phyloP scores from a whole-genome alignment of 2,113 vertebrate genomes.

The Leptobrachium leishanense region DNA sequence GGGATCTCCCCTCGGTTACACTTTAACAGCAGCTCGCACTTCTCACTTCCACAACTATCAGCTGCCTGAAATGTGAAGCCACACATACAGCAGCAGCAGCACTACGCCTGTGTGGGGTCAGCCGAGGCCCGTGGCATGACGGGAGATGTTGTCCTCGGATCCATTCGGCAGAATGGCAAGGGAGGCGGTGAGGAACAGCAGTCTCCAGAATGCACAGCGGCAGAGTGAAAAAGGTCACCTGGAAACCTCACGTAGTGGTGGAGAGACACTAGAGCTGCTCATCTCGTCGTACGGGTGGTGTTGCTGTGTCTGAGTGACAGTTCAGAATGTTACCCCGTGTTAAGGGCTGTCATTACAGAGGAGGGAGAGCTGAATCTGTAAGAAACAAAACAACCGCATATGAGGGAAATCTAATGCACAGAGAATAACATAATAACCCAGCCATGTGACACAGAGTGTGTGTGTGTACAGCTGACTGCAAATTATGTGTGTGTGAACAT shows the following conservation, averaged over 20 bases:
- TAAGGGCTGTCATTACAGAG: too few species aligned
- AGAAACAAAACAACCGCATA: too few species aligned
- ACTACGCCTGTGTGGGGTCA: neutral
- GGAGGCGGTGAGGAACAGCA: neutral
- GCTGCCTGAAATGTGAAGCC: slow-evolving; percentile 6
- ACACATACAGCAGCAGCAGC: neutral
- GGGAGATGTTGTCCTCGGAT: slow-evolving; percentile 53
- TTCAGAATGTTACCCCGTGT: neutral
- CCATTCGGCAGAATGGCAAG: rapidly evolving
- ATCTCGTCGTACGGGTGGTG: neutral
- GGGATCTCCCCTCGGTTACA: slow-evolving; percentile 7
- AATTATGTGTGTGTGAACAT: too few species aligned
- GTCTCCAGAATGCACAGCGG: slow-evolving; percentile 39
- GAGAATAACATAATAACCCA: too few species aligned
- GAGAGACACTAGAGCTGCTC: neutral
- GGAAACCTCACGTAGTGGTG: neutral
- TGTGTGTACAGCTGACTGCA: too few species aligned
- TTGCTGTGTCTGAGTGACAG: neutral
- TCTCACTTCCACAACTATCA: slow-evolving; percentile 42
- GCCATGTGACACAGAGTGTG: too few species aligned
- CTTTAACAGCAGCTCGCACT: slow-evolving; percentile 23
- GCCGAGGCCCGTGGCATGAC: neutral
- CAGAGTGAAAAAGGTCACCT: slow-evolving; percentile 36
- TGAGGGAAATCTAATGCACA: too few species aligned
- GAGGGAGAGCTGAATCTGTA: too few species aligned